Percentiles rank a stretch among this genome's conserved stretches.
Evolutionary conservation across 64 coral and sea anemone genomes (phyloP).

Genomic region (Montipora capricornis): DNA sequence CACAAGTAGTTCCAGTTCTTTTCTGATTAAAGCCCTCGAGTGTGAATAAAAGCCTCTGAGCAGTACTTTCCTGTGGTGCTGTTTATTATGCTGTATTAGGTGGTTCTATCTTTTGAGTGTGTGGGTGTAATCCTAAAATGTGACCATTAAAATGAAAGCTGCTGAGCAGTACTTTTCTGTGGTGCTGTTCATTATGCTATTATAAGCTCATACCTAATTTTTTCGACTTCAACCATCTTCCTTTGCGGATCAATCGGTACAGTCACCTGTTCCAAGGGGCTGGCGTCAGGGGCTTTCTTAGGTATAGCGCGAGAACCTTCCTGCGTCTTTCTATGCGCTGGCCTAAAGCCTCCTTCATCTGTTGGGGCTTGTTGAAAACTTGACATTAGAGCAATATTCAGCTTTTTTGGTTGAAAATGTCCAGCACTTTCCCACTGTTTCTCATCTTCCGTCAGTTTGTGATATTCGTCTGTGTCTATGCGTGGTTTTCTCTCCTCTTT

Average conservation of each 20-base stretch:
- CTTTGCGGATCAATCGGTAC: neutral
- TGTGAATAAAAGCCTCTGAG: too few relatives aligned
- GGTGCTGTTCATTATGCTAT: neutral
- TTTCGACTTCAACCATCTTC: neutral
- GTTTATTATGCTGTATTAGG: neutral
- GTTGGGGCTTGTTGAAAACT: constrained; percentile 10
- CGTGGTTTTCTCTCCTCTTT: constrained; percentile 37
- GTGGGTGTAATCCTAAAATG: neutral
- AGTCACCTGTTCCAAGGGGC: neutral
- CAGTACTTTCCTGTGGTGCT: too few relatives aligned
- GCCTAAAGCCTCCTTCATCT: neutral
- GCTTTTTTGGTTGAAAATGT: constrained; percentile 41
- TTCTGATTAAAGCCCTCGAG: too few relatives aligned
- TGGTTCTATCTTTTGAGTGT: neutral
- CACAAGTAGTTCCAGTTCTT: too few relatives aligned
- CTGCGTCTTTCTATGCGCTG: neutral
- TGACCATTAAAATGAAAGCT: neutral
- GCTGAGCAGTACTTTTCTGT: neutral
- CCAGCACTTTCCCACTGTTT: constrained; percentile 32
- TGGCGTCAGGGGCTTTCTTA: neutral
- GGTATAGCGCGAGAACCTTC: neutral
- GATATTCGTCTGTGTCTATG: constrained; percentile 10
- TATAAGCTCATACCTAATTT: neutral
- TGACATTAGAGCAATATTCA: constrained; percentile 15
- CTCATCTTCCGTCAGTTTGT: constrained; percentile 30